Conservation (phyloP, 2,888 invertebrate genomes). For the Latrodectus elegans region DNA sequence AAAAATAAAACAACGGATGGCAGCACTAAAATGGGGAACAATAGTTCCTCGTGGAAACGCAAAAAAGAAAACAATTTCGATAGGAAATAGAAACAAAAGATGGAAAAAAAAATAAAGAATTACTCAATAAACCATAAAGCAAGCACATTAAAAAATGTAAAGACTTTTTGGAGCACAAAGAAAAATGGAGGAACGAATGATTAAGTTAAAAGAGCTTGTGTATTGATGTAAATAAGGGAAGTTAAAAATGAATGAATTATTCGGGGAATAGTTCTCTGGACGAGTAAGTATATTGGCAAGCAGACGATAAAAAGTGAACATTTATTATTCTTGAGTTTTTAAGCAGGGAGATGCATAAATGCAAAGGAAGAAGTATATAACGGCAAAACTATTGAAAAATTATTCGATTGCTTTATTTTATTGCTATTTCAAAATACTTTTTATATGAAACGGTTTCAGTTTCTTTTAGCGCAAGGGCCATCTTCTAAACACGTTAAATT, state of each 20-base stretch:
- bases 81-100: constrained; percentile 1
- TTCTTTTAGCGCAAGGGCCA: not conserved
- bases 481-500: no score
- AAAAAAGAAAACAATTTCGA: not conserved
- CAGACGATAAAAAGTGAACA: not conserved
- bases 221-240: not conserved
- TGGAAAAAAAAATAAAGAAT: not conserved
- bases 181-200: not conserved
- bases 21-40: not conserved
- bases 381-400: not conserved
- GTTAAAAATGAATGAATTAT: constrained; percentile 2
- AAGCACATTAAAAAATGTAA: constrained; percentile 5
- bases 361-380: not conserved
- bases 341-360: not conserved
- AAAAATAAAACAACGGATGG: not conserved
- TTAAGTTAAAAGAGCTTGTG: not conserved
- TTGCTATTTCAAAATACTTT: not conserved
- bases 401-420: constrained; percentile 2
- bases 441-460: not conserved
- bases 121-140: constrained; percentile 5
- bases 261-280: not conserved
- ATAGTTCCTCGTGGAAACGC: not conserved
- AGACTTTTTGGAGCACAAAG: not conserved
- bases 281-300: not conserved
- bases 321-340: not conserved